Evolutionary conservation across 2,113 vertebrate genomes (phyloP), one percentile per base, ranked within the genome.

Genomic region (Perca schrenkii): DNA sequence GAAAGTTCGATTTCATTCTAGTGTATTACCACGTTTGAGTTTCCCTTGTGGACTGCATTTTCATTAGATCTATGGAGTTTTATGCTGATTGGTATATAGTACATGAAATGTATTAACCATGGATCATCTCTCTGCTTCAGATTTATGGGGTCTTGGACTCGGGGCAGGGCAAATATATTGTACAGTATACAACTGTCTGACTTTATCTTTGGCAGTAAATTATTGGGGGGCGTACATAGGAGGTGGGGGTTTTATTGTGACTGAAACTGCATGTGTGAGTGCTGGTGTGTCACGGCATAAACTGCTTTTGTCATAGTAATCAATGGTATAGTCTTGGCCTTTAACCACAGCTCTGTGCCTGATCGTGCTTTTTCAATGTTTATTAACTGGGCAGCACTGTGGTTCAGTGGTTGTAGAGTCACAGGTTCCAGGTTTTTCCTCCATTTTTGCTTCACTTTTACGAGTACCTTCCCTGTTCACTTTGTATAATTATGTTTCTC

Each of bases 181-280:
- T 34, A 36, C 28, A 58, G 6, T 47, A 40, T 19, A 43, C 8
- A 72, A 65, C 46, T 53, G 64, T 49, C 12, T 69, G 61, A 34
- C 70, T 79, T 47, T 69, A 64, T 77, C 73, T 49, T 25, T 66
- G 74, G 54, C 47, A 56, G 19, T 82, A 76, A 76, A 80, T 67
- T 40, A 74, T 4, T 21, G 12, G 15, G 19, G 4, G 21, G 11
- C 0, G 1, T 31, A 47, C 36, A 76, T 1, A 19, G 13, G 15
- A 2, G n/a, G 21, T n/a, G 34, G 5, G 17, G 25, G 57, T 25
- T 72, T 49, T 50, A 46, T 19, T 64, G 70, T 52, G 34, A 65
- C 69, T 58, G 49, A 17, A 66, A 73, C 28, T 49, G 34, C n/a
- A 16, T n/a, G 5, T 64, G 36, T 65, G 65, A 28, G 25, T 40